phyloP scores from a whole-genome alignment of 2,888 invertebrate species.

The Didymodactylos carnosus region DNA sequence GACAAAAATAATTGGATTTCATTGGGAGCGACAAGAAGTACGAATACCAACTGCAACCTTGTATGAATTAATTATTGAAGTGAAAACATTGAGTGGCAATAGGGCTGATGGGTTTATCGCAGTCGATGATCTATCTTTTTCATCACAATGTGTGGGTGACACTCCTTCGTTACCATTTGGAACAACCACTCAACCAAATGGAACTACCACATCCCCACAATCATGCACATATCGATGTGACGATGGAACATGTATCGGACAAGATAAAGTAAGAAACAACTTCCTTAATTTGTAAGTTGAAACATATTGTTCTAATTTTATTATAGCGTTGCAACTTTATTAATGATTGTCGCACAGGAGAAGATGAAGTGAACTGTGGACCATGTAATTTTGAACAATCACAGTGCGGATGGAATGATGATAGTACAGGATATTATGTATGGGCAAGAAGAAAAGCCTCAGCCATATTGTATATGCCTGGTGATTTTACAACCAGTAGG shows the following conservation, averaged over 20 bases:
- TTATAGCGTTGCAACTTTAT: constrained; percentile 12
- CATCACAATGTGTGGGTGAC: constrained; percentile 19
- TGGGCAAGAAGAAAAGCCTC: constrained; percentile 1
- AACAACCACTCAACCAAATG: background rate
- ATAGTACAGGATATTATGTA: constrained; percentile 4
- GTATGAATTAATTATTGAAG: constrained; percentile 24
- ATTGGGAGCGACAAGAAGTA: constrained; percentile 20
- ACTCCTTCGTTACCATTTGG: background rate
- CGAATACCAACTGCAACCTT: background rate
- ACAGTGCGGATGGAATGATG: constrained; percentile 11
- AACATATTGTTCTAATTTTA: background rate
- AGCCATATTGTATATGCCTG: background rate
- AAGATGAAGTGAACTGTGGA: constrained; percentile 18
- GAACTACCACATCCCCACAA: background rate
- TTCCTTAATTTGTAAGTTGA: background rate
- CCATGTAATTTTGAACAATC: constrained; percentile 22
- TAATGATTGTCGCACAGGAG: constrained; percentile 14
- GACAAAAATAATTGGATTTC: constrained; percentile 22
- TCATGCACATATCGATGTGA: background rate
- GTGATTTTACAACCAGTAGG: background rate
- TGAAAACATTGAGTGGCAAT: constrained; percentile 13
- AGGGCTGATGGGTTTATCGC: constrained; percentile 18
- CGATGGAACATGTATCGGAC: background rate
- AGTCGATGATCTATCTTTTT: constrained; percentile 26
- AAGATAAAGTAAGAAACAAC: background rate